These are phyloP conservation scores for Melanotaenia trifasciata DNA, from an alignment of 2,797 vertebrate genomes.

Conservation along the genomic window DNA sequence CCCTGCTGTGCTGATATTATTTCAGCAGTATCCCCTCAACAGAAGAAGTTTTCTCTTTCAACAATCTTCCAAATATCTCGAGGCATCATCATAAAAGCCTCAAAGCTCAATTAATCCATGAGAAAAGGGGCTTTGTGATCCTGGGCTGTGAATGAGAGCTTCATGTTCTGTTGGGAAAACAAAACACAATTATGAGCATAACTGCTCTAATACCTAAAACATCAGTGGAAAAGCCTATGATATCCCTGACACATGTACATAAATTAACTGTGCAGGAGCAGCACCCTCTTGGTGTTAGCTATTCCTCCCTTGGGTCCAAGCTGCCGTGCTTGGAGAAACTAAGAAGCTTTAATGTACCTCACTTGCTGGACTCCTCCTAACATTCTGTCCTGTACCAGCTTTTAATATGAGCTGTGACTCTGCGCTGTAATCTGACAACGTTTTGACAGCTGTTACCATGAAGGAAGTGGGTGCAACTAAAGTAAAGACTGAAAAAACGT, in stretches of 20 bases:
- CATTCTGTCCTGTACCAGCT: slow-evolving; percentile 81
- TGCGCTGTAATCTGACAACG: slow-evolving; percentile 81
- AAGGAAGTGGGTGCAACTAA: slow-evolving; percentile 88
- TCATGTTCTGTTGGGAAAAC: slow-evolving; percentile 67
- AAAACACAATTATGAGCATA: slow-evolving; percentile 70
- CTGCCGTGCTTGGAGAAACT: slow-evolving; percentile 60
- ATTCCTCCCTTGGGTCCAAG: slow-evolving; percentile 64
- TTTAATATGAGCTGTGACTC: slow-evolving; percentile 83
- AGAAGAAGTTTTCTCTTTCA: slow-evolving; percentile 75
- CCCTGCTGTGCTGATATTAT: slow-evolving; percentile 54
- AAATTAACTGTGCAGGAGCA: slow-evolving; percentile 73
- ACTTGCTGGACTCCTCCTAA: slow-evolving; percentile 64
- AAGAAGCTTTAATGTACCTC: slow-evolving; percentile 67
- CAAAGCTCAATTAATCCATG: slow-evolving; percentile 60
- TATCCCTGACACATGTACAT: slow-evolving; percentile 78
- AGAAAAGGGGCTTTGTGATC: slow-evolving; percentile 62
- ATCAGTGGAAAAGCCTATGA: slow-evolving; percentile 72
- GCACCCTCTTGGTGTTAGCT: slow-evolving; percentile 71
- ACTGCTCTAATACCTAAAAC: slow-evolving; percentile 74
- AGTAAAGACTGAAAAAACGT: slow-evolving; percentile 68
- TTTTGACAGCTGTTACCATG: slow-evolving; percentile 92
- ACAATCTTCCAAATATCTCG: slow-evolving; percentile 65
- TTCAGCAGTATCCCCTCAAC: slow-evolving; percentile 64
- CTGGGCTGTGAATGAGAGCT: slow-evolving; percentile 59
- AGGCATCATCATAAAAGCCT: slow-evolving; percentile 65